Percentiles rank a stretch among this genome's conserved stretches.
These are phyloP conservation scores for Rissa tridactyla DNA, from an alignment of 2,113 vertebrate species.

Conservation along the genomic window DNA sequence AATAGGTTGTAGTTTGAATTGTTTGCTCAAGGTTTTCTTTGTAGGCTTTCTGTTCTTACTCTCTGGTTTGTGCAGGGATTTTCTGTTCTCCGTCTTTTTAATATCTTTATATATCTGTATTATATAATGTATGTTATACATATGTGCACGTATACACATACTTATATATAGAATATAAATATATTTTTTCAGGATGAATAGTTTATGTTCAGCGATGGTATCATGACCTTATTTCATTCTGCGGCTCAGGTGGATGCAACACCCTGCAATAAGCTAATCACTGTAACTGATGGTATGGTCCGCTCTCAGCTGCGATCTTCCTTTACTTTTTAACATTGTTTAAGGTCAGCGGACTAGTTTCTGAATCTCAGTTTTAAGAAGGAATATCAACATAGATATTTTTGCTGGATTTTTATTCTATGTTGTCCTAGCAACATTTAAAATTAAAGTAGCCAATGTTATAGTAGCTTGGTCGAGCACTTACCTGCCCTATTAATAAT, in stretches of 20 bases:
- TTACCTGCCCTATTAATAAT: not conserved
- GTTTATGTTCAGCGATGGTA: not conserved
- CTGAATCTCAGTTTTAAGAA: not conserved
- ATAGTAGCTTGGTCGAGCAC: not conserved
- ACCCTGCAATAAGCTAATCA: not conserved
- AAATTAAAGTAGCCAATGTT: not conserved
- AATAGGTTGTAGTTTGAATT: not conserved
- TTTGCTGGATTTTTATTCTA: not conserved
- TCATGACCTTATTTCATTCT: not conserved
- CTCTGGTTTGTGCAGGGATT: not conserved
- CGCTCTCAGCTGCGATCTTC: not conserved
- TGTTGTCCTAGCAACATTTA: not conserved
- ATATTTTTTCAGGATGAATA: not conserved
- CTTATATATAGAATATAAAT: not conserved
- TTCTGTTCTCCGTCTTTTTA: not conserved
- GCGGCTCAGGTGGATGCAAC: not conserved
- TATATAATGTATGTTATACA: not conserved
- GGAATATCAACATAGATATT: not conserved
- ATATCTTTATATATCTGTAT: not conserved
- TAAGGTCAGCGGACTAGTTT: not conserved
- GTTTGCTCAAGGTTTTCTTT: not conserved
- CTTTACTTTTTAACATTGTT: not conserved
- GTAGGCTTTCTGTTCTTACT: not conserved
- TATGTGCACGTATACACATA: too few species aligned
- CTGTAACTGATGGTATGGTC: not conserved